Evolutionary conservation across 1,140 invertebrate species (phyloP).

Genomic region (Manduca sexta): DNA sequence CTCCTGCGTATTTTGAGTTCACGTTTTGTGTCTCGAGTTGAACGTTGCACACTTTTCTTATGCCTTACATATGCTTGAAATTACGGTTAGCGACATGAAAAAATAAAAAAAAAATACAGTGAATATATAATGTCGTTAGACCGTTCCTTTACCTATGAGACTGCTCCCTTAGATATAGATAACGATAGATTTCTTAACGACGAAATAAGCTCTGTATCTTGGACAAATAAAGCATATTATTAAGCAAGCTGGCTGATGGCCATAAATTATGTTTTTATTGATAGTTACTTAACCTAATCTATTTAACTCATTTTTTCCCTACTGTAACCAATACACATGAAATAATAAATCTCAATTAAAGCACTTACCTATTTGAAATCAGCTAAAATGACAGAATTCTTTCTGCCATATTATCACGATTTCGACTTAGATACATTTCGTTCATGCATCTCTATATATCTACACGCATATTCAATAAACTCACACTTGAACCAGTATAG

Average conservation of each 20-base stretch:
- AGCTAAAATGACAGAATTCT: too few relatives aligned
- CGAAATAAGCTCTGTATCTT: slow-evolving; percentile 54
- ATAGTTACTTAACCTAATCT: too few relatives aligned
- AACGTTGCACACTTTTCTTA: slow-evolving; percentile 67
- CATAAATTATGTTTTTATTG: slow-evolving; percentile 34
- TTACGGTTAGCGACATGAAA: slow-evolving; percentile 50
- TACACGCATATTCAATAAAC: too few relatives aligned
- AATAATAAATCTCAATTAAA: too few relatives aligned
- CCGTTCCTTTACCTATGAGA: slow-evolving; percentile 52
- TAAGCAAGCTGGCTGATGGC: slow-evolving; percentile 58
- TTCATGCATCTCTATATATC: too few relatives aligned
- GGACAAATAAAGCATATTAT: slow-evolving; percentile 49
- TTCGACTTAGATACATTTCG: too few relatives aligned
- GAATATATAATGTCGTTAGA: slow-evolving; percentile 43
- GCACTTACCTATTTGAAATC: too few relatives aligned
- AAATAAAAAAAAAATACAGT: slow-evolving; percentile 55
- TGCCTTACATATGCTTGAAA: slow-evolving; percentile 39
- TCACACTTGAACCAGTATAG: too few relatives aligned
- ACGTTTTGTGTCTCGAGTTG: slow-evolving; percentile 56
- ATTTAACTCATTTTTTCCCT: too few relatives aligned
- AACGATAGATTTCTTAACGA: slow-evolving; percentile 40
- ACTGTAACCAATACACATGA: too few relatives aligned
- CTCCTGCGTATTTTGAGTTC: slow-evolving; percentile 52
- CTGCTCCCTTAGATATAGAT: slow-evolving; percentile 58
- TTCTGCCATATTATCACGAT: too few relatives aligned